Base-by-base conservation (phyloP, 2,797 vertebrate species). In the Gymnoscopelus braueri region DNA sequence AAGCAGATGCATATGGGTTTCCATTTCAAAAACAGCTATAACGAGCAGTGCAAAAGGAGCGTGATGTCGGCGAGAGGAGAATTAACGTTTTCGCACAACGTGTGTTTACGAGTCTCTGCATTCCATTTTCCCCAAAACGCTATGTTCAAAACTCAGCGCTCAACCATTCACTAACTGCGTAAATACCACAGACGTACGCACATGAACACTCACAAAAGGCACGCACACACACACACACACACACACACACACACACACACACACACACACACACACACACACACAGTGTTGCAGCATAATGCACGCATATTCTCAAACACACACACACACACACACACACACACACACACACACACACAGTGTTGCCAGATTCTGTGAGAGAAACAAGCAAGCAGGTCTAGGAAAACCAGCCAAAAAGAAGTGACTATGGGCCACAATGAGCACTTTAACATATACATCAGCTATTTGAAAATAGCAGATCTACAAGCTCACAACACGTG, bases 1-100 rank as follows among this genome's bases (percentile, higher is more conserved):
- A 88, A 89, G 90, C 90, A 82, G 85, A 89, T 90, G 90, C 50
- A 67, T 54, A 85, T 84, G 87, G 71, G 67, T 85, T 26, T 85
- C 72, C 66, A 65, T 85, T 73, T 79, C 60, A 75, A 39, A n/a
- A 44, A 54, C 76, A 80, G 64, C 74, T 64, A 19, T 19, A 75
- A 80, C 13, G 23, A 66, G 83, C 15, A 75, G 67, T n/a, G 54
- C 19, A 19, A 56, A 29, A 56, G 61, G 47, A 64, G 65, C 74
- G 23, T 64, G 56, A 74, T 67, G 76, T 72, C 2, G 7, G 66
- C 52, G 64, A 70, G 71, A 55, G 63, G 47, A 81, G 69, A 61
- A 72, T 75, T 64, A n/a, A 70, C 57, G 65, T 80, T 80, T n/a
- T 9, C 60, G 77, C 53, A 71, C 19, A 39, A n/a, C 72, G 72